Conservation (phyloP, 2,888 invertebrate genomes). For the Drosophila engyochracea region DNA sequence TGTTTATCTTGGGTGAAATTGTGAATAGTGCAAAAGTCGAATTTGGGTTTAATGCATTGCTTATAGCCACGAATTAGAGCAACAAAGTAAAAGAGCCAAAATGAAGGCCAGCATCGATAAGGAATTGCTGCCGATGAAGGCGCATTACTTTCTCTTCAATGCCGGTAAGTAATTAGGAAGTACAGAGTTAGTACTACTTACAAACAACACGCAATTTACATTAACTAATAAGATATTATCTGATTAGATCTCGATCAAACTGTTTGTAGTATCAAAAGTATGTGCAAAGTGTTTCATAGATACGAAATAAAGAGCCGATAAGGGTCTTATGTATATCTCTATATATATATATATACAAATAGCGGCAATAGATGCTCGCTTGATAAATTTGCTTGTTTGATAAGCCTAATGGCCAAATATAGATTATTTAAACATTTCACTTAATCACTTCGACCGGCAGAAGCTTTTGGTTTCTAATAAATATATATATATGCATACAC, state of each 20-base stretch:
- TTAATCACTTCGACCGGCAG: conserved; percentile 21
- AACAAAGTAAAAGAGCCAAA: conserved; percentile 19
- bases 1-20: conserved; percentile 9
- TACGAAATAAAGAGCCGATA: conserved; percentile 27
- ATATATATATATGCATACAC: background rate
- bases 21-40: background rate
- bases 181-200: background rate
- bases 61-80: conserved; percentile 3
- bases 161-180: conserved; percentile 88
- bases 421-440: conserved; percentile 21
- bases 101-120: conserved; percentile 87
- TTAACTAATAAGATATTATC: background rate
- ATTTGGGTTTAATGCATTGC: conserved; percentile 28
- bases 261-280: background rate
- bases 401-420: conserved; percentile 21
- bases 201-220: background rate
- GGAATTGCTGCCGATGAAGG: conserved; percentile 93
- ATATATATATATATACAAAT: background rate
- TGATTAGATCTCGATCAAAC: conserved; percentile 7
- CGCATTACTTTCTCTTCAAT: conserved; percentile 95
- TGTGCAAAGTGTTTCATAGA: conserved; percentile 10
- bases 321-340: background rate
- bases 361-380: conserved; percentile 5
- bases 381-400: conserved; percentile 3
- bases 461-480: background rate